phyloP scores from a whole-genome alignment of 2,888 invertebrate genomes.

The Drosophila vallismaia region DNA sequence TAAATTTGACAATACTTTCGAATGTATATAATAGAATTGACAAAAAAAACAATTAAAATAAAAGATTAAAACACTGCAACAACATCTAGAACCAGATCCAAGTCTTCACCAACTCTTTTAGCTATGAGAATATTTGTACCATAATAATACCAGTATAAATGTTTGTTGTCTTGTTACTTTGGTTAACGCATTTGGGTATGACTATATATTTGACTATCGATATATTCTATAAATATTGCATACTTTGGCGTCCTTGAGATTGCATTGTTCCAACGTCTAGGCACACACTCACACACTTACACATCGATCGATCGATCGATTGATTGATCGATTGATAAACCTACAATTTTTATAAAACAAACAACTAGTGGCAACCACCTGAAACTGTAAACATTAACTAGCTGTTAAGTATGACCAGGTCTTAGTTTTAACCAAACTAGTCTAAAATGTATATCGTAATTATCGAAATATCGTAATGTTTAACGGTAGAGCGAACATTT shows the following conservation, averaged over 20 bases:
- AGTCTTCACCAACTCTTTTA: constrained; percentile 51
- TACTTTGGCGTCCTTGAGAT: constrained; percentile 74
- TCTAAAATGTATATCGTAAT: constrained; percentile 51
- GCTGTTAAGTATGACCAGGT: constrained; percentile 71
- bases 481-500: constrained; percentile 50
- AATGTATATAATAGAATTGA: constrained; percentile 5
- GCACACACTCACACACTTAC: constrained; percentile 45
- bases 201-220: constrained; percentile 61
- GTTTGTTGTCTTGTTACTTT: constrained; percentile 78
- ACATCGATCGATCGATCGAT: constrained; percentile 14
- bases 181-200: constrained; percentile 78
- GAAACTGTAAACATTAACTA: constrained; percentile 64
- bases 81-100: constrained; percentile 32
- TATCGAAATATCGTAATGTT: constrained; percentile 49
- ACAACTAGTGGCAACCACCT: constrained; percentile 64
- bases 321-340: constrained; percentile 20
- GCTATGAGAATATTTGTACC: constrained; percentile 69
- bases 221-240: constrained; percentile 71
- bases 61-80: constrained; percentile 15
- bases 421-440: constrained; percentile 70
- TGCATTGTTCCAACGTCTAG: constrained; percentile 69
- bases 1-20: constrained; percentile 7
- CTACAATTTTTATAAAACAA: constrained; percentile 25
- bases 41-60: background rate
- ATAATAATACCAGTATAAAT: constrained; percentile 54